phyloP scores from a whole-genome alignment of 2,888 invertebrate species.

The Hypomecis atomaria region DNA sequence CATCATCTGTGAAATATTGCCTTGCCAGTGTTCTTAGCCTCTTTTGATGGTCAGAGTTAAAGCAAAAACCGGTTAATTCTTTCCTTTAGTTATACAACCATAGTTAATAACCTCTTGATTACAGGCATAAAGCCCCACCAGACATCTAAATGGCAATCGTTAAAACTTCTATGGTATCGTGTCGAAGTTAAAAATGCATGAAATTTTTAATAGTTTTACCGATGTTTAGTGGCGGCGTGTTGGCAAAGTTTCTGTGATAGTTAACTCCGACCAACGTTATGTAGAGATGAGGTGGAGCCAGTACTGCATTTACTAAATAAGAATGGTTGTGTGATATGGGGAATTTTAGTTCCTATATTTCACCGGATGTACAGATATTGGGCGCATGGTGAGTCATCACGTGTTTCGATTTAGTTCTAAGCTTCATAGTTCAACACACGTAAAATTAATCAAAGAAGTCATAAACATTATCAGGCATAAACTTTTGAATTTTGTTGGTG shows the following conservation, averaged over 20 bases:
- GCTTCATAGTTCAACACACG: neutral
- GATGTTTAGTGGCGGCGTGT: constrained; percentile 22
- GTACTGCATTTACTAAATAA: neutral
- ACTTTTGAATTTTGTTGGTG: too few relatives aligned
- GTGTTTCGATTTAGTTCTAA: neutral
- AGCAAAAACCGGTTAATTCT: too few relatives aligned
- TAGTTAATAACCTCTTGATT: neutral
- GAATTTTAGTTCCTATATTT: neutral
- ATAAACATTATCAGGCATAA: too few relatives aligned
- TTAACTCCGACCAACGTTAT: neutral
- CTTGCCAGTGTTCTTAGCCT: too few relatives aligned
- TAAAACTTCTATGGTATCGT: constrained; percentile 42
- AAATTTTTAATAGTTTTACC: constrained; percentile 52
- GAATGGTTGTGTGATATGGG: neutral
- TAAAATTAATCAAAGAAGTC: too few relatives aligned
- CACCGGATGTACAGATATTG: neutral
- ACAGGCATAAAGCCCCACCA: constrained; percentile 6
- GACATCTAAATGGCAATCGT: constrained; percentile 27
- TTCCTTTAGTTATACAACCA: neutral
- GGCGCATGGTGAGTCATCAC: neutral
- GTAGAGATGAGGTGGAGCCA: neutral
- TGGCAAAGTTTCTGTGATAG: constrained; percentile 25
- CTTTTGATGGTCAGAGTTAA: too few relatives aligned
- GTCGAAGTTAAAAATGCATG: constrained; percentile 48
- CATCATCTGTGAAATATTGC: too few relatives aligned